phyloP scores from a whole-genome alignment of 2,113 vertebrate genomes.

The Stegostoma tigrinum region DNA sequence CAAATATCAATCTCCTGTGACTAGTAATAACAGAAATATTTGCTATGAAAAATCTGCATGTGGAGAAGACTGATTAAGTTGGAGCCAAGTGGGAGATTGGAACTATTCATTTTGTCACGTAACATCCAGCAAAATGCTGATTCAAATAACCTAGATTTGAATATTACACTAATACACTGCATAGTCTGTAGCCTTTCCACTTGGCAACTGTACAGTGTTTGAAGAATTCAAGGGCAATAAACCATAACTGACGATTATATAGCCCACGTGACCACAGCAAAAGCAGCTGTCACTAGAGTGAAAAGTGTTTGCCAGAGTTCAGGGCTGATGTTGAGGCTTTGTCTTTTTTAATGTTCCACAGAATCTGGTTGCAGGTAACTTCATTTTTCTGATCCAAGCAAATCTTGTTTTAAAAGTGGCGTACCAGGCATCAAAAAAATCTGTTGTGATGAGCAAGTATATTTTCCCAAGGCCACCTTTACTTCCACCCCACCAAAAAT shows the following conservation, averaged over 20 bases:
- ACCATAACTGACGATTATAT: constrained; percentile 33
- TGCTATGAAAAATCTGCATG: background rate
- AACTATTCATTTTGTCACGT: background rate
- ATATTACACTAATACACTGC: background rate
- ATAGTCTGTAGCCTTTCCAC: background rate
- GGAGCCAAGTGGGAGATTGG: background rate
- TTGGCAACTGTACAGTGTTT: constrained; percentile 26
- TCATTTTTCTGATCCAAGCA: background rate
- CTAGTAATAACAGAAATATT: background rate
- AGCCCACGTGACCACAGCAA: constrained; percentile 18
- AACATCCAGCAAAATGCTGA: background rate
- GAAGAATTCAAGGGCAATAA: constrained; percentile 28
- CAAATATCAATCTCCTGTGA: background rate
- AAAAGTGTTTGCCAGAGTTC: constrained; percentile 19
- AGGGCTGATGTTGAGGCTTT: constrained; percentile 7
- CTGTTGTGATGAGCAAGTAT: background rate
- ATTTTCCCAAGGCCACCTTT: background rate
- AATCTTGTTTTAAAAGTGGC: background rate
- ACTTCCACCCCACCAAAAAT: background rate
- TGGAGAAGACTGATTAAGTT: background rate
- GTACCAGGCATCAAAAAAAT: too few species aligned
- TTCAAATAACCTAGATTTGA: background rate
- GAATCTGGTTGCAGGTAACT: background rate
- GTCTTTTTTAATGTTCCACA: constrained; percentile 1
- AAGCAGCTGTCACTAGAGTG: constrained; percentile 13